phyloP scores from a whole-genome alignment of 2,113 vertebrate genomes.

The Zootoca vivipara region DNA sequence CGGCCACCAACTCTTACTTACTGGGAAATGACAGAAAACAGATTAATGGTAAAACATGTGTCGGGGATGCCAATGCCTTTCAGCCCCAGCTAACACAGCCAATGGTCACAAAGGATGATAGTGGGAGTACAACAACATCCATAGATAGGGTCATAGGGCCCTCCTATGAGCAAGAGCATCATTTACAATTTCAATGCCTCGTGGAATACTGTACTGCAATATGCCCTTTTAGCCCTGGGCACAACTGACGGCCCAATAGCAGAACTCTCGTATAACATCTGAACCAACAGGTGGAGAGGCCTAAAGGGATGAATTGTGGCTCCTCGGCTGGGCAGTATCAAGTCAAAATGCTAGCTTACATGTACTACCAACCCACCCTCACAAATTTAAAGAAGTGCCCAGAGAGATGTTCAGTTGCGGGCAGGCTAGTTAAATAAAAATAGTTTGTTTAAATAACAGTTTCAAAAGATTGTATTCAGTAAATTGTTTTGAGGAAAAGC shows the following conservation, averaged over 20 bases:
- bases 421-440: not conserved
- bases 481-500: too few relatives aligned
- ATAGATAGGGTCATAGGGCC: too few relatives aligned
- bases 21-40: too few relatives aligned
- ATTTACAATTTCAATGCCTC: not conserved
- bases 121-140: too few relatives aligned
- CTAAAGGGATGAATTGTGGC: not conserved
- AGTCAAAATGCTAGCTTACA: not conserved
- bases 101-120: too few relatives aligned
- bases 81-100: too few relatives aligned
- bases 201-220: not conserved
- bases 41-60: too few relatives aligned
- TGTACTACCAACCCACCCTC: not conserved
- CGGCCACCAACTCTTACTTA: not conserved
- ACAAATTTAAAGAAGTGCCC: not conserved
- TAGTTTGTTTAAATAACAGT: too few relatives aligned
- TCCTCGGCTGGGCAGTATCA: not conserved
- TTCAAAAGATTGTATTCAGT: too few relatives aligned
- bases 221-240: not conserved
- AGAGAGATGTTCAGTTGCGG: not conserved
- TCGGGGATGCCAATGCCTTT: too few relatives aligned
- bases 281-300: not conserved
- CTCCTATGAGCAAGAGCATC: not conserved
- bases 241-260: too few relatives aligned
- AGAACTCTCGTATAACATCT: not conserved